Conservation (phyloP, 2,888 invertebrate genomes). For the Macropis europaea region DNA sequence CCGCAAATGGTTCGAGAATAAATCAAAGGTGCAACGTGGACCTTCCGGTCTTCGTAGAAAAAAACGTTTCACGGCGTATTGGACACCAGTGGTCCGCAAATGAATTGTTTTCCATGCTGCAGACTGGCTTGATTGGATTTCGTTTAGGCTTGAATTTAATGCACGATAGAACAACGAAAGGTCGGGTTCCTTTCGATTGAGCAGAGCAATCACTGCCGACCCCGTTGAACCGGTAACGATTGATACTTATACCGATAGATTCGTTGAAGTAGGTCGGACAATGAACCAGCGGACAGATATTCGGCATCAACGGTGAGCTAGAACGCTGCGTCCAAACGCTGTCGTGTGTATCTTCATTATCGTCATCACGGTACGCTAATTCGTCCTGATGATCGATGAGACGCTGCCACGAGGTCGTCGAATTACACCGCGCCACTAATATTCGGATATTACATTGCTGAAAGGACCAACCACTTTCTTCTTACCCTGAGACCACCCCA, state of each 20-base stretch:
- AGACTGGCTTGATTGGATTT: slow-evolving; percentile 20
- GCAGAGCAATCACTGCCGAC: slow-evolving; percentile 48
- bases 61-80: slow-evolving; percentile 9
- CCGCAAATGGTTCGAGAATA: slow-evolving; percentile 64
- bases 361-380: slow-evolving; percentile 11
- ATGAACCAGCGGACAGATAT: slow-evolving; percentile 51
- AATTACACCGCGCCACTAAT: not conserved
- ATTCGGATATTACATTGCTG: not conserved
- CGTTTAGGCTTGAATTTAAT: slow-evolving; percentile 16
- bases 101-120: not conserved
- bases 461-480: no score
- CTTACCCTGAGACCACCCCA: no score
- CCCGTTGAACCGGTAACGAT: slow-evolving; percentile 40
- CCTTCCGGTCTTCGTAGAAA: slow-evolving; percentile 14
- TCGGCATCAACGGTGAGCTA: no score
- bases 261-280: slow-evolving; percentile 53
- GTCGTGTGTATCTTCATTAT: slow-evolving; percentile 45
- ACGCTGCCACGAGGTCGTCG: slow-evolving; percentile 20
- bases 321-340: slow-evolving; percentile 2
- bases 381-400: slow-evolving; percentile 37
- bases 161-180: slow-evolving; percentile 3
- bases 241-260: slow-evolving; percentile 42
- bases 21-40: slow-evolving; percentile 66
- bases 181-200: slow-evolving; percentile 41
- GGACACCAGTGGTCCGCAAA: not conserved